Evolutionary conservation across 2,888 invertebrate genomes (phyloP).

Genomic region (Cacoxenus indagator): DNA sequence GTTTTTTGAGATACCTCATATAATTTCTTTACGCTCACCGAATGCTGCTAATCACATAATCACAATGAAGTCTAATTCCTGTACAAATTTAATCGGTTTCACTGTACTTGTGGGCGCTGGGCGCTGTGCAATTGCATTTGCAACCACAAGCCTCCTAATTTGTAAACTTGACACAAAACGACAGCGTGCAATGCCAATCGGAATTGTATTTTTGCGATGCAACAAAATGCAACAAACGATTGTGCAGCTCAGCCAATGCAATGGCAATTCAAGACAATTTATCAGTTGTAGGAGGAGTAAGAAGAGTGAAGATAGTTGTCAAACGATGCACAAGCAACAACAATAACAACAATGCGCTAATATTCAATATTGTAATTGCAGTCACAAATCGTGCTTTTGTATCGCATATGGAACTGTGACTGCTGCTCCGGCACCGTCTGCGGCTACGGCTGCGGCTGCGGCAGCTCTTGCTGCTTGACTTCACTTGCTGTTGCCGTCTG

Average conservation of each 20-base stretch:
- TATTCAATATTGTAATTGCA: constrained; percentile 66
- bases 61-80: too few species aligned
- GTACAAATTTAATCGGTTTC: too few species aligned
- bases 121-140: constrained; percentile 13
- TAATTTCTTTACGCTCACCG: too few species aligned
- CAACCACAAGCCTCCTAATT: constrained; percentile 44
- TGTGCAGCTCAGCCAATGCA: constrained; percentile 29
- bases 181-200: constrained; percentile 3
- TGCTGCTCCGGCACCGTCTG: too few species aligned
- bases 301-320: background rate
- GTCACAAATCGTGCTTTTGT: constrained; percentile 55
- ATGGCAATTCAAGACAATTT: constrained; percentile 57
- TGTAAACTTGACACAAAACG: constrained; percentile 52
- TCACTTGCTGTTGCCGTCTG: constrained; percentile 42
- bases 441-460: too few species aligned
- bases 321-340: constrained; percentile 22
- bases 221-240: constrained; percentile 13
- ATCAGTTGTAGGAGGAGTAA: constrained; percentile 39
- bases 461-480: constrained; percentile 18
- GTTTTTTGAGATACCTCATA: too few species aligned
- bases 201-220: background rate
- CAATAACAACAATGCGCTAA: constrained; percentile 54
- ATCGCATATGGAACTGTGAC: too few species aligned
- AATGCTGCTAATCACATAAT: too few species aligned
- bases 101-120: too few species aligned